These are phyloP conservation scores for Myrmecophaga tridactyla DNA, from an alignment of 2,113 vertebrate genomes.

Conservation along the genomic window DNA sequence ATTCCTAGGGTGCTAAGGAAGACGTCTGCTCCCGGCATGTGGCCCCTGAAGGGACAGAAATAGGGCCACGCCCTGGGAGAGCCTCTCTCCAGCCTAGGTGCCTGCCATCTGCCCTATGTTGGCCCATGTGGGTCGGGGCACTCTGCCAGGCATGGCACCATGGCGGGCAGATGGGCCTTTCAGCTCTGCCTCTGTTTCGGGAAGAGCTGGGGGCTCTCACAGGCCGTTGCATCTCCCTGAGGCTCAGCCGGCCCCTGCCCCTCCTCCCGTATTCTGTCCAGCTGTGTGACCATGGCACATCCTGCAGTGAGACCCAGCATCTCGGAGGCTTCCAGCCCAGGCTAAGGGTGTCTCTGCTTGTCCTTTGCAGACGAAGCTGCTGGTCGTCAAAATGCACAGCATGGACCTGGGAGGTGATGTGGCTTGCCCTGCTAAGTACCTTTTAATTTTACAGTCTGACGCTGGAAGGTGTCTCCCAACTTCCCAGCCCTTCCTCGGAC, in stretches of 20 bases:
- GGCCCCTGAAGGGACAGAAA: accelerated
- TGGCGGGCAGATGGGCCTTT: too few relatives aligned
- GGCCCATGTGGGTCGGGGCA: too few relatives aligned
- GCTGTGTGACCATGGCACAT: accelerated
- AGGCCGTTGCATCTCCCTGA: accelerated
- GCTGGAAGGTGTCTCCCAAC: neutral
- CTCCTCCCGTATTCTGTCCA: accelerated
- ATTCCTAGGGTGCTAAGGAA: too few relatives aligned
- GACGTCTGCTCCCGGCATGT: too few relatives aligned
- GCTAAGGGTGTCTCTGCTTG: too few relatives aligned
- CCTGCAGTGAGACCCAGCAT: accelerated
- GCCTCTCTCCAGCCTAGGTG: neutral
- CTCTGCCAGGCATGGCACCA: too few relatives aligned
- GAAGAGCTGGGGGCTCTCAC: accelerated
- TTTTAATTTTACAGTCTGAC: neutral
- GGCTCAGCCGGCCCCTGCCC: neutral
- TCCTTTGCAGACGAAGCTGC: accelerated
- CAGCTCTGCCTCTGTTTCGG: too few relatives aligned
- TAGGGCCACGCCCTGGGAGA: accelerated
- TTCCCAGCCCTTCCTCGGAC: accelerated
- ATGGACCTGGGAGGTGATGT: accelerated
- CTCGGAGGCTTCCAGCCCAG: accelerated
- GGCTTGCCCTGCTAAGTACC: neutral
- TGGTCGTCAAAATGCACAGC: accelerated
- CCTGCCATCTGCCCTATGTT: too few relatives aligned